phyloP scores from a whole-genome alignment of 2,888 invertebrate species.

The Cataglyphis livida region DNA sequence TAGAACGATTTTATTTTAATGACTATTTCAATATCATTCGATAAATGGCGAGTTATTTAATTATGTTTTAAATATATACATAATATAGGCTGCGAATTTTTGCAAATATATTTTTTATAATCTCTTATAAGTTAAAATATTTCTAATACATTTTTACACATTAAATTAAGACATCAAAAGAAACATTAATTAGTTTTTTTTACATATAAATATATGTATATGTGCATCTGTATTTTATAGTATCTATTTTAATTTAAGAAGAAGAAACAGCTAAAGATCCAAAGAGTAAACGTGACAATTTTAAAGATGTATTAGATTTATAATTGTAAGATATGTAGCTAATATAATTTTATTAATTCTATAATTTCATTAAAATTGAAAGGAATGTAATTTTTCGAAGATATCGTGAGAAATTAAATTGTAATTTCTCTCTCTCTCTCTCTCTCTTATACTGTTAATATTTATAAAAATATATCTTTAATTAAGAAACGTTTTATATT shows the following conservation, averaged over 20 bases:
- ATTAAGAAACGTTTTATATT: neutral
- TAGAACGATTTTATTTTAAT: neutral
- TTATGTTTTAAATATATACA: constrained; percentile 2
- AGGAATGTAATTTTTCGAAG: neutral
- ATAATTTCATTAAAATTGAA: neutral
- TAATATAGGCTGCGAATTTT: neutral
- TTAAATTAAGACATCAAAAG: neutral
- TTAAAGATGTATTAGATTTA: constrained; percentile 6
- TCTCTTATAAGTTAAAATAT: constrained; percentile 21
- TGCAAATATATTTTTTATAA: constrained; percentile 25
- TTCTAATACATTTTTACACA: neutral
- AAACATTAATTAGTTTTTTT: constrained; percentile 16
- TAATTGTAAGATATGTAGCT: constrained; percentile 1
- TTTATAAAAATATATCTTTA: neutral
- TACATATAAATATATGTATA: neutral
- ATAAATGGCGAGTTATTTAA: neutral
- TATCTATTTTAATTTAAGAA: constrained; percentile 15
- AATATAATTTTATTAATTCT: constrained; percentile 3
- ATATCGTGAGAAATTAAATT: neutral
- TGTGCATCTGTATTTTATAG: neutral
- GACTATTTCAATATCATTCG: constrained; percentile 1
- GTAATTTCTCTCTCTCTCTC: neutral
- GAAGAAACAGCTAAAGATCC: constrained; percentile 76
- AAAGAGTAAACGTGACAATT: constrained; percentile 67
- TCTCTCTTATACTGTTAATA: neutral